Evolutionary conservation across 1,140 invertebrate species (phyloP).

Genomic region (Calliopsis andreniformis): DNA sequence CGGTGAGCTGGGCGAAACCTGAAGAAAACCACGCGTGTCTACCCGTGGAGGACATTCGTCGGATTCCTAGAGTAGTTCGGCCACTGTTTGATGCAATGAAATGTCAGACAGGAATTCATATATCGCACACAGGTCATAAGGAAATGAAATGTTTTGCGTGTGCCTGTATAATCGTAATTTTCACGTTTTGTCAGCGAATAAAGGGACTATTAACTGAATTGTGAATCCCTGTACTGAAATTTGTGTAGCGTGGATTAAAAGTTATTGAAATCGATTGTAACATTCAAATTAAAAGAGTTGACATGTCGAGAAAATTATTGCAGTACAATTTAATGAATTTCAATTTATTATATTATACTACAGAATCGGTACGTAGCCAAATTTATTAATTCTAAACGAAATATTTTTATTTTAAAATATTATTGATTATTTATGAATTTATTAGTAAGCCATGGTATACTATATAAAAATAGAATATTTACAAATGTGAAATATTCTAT

Average conservation of each 20-base stretch:
- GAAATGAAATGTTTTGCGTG: constrained; percentile 53
- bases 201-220: constrained; percentile 34
- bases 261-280: not conserved
- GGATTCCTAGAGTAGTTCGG: constrained; percentile 51
- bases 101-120: constrained; percentile 60
- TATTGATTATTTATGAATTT: no score
- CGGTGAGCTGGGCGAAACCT: constrained; percentile 20
- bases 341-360: no score
- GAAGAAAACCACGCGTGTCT: constrained; percentile 31
- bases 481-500: no score
- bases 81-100: constrained; percentile 56
- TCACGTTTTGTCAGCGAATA: constrained; percentile 26
- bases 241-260: not conserved
- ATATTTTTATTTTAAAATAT: no score
- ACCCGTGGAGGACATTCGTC: constrained; percentile 41
- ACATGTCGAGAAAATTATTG: no score
- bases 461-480: no score
- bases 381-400: no score
- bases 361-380: no score
- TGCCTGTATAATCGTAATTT: constrained; percentile 24
- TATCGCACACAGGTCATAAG: constrained; percentile 54
- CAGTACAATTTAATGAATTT: no score
- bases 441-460: no score
- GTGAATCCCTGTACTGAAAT: not conserved
- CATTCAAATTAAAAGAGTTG: no score